These are phyloP conservation scores for Napeogenes sylphis DNA, from an alignment of 2,888 invertebrate genomes.

Conservation along the genomic window DNA sequence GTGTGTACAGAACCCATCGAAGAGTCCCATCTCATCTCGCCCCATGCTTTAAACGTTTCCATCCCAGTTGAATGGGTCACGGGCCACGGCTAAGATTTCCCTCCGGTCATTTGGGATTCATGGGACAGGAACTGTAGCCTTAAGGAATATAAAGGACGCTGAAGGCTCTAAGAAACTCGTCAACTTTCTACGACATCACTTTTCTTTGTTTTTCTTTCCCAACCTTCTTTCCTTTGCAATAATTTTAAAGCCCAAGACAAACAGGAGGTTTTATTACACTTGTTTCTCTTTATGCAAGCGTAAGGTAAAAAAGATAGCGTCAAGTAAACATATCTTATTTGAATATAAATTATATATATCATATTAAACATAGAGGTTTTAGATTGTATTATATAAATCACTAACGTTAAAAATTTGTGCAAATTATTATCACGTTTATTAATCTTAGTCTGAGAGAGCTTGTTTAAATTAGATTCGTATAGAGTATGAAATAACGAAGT, in stretches of 20 bases:
- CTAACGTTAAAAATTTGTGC: background rate
- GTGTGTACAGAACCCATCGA: conserved; percentile 28
- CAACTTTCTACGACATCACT: conserved; percentile 51
- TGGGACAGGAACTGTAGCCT: conserved; percentile 75
- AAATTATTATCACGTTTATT: background rate
- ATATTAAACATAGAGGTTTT: no score
- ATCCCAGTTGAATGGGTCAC: conserved; percentile 70
- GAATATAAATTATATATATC: no score
- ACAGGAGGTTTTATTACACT: conserved; percentile 45
- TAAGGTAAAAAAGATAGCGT: background rate
- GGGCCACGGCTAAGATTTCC: conserved; percentile 77
- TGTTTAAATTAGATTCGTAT: background rate
- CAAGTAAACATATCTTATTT: background rate
- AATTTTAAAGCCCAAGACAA: conserved; percentile 51
- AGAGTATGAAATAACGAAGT: background rate
- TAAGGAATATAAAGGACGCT: conserved; percentile 74
- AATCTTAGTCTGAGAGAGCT: background rate
- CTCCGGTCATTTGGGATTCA: conserved; percentile 78
- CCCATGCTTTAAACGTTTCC: conserved; percentile 49
- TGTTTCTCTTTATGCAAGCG: conserved; percentile 25
- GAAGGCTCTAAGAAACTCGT: conserved; percentile 68
- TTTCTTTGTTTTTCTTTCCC: conserved; percentile 49
- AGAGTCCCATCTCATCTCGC: conserved; percentile 32
- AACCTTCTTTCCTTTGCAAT: conserved; percentile 55
- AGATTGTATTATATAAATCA: no score